Conservation (phyloP, 2,797 vertebrate genomes). For the Malurus leucopterus region DNA sequence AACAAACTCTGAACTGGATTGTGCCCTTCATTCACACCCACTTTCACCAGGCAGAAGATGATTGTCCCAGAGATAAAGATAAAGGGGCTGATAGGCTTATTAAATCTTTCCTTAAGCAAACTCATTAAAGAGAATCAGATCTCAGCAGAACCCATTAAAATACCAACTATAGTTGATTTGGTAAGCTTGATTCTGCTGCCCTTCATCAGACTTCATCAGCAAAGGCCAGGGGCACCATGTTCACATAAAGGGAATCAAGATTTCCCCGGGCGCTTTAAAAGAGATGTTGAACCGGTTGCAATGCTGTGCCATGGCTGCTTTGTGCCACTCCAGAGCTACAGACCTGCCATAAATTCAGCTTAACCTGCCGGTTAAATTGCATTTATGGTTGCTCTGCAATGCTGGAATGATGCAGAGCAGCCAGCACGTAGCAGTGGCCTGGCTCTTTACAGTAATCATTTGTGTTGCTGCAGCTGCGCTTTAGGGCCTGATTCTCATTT, state of each 20-base stretch:
- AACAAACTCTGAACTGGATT: not conserved
- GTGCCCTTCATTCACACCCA: not conserved
- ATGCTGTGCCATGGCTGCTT: not conserved
- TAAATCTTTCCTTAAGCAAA: not conserved
- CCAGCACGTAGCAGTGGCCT: not conserved
- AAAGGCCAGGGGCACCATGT: not conserved
- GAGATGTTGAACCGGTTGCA: not conserved
- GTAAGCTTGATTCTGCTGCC: not conserved
- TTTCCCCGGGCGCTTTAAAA: not conserved
- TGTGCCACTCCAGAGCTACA: not conserved
- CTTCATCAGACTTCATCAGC: not conserved
- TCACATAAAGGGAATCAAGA: not conserved
- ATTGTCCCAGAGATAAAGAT: not conserved
- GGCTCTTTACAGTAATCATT: slow-evolving; percentile 19
- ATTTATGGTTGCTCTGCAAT: not conserved
- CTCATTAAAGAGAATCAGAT: not conserved
- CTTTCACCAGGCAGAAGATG: not conserved
- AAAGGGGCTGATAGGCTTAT: not conserved
- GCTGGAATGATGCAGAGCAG: not conserved
- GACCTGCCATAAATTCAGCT: not conserved
- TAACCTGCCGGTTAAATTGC: not conserved
- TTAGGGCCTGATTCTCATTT: not conserved
- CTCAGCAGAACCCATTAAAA: not conserved
- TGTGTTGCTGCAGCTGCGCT: not conserved
- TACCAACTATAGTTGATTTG: not conserved